Base-by-base conservation (phyloP, 2,113 vertebrate species). In the Ramphastos sulfuratus region DNA sequence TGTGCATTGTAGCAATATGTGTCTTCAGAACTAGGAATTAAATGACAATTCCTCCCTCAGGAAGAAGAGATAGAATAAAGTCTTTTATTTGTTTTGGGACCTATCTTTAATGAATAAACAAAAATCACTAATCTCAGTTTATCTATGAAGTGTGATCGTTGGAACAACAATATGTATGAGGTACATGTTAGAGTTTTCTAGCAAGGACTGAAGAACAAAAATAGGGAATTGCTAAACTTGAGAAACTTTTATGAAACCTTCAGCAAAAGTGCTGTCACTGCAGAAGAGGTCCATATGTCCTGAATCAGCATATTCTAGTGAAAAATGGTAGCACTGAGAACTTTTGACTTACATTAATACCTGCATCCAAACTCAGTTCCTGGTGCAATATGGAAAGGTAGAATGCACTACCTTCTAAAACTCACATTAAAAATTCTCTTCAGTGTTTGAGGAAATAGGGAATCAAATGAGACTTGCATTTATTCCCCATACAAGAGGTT, bases 1-100 rank as follows among this genome's bases (percentile, higher is more conserved):
- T 64, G 0, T 20, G 12, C 3, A 0, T 16, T 37, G 37, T 37
- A 37, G 12, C 15, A 66, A 7, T 30, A 52, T 48, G 3, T 24
- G 5, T 3, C 4, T 12, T 24, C 16, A 21, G 21, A 80, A 52
- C 46, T 55, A 67, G 4, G 27, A 71, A 39, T 11, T 1, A n/a
- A 4, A 28, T 13, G 12, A 39, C 5, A 56, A 52, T 30, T 5
- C 14, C 5, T 21, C 8, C 8, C 23, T 65, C 19, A 31, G 18
- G 59, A 66, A 48, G 4, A 27, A 55, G 44, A 37, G 37, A 37
- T 37, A 24, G 5, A 6, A 44, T 48, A 52, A 46, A 20, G 1
- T 7, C 6, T n/a, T 4, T 27, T 1, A 27, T 74, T 56, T 86
- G 6, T 27, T 70, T 52, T 69, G 11, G 7, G 11, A n/a, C 6